phyloP scores from a whole-genome alignment of 2,113 vertebrate species.

The Labeo catla region DNA sequence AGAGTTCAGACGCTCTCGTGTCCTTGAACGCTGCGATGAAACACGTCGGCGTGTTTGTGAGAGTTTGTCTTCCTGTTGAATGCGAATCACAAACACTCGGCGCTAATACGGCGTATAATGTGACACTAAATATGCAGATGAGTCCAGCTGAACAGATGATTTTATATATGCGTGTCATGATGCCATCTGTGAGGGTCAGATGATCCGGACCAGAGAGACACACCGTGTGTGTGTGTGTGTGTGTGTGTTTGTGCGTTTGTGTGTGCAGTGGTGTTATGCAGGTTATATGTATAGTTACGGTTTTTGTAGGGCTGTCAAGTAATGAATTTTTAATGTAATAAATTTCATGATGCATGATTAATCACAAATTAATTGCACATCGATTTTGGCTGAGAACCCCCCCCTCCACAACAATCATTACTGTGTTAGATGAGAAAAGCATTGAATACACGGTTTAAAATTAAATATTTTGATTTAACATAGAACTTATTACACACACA shows the following conservation, averaged over 20 bases:
- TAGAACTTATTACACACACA: not conserved
- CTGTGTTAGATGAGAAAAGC: not conserved
- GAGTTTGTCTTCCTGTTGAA: slow-evolving; percentile 1
- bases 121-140: slow-evolving; percentile 14
- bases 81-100: slow-evolving; percentile 16
- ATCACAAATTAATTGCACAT: too few relatives aligned
- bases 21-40: not conserved
- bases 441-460: not conserved
- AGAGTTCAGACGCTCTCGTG: not conserved
- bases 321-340: not conserved
- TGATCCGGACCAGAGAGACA: not conserved
- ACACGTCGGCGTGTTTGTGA: not conserved
- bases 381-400: not conserved
- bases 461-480: too few relatives aligned
- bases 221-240: not conserved
- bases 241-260: not conserved
- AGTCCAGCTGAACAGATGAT: slow-evolving; percentile 6
- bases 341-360: not conserved
- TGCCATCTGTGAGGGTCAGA: slow-evolving; percentile 19
- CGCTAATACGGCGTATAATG: not conserved
- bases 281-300: not conserved
- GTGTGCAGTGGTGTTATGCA: not conserved
- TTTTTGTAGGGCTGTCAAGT: not conserved
- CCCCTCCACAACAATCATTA: not conserved
- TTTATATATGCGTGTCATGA: slow-evolving; percentile 19